phyloP scores from a whole-genome alignment of 2,888 invertebrate genomes.

The Tortrix viridana region DNA sequence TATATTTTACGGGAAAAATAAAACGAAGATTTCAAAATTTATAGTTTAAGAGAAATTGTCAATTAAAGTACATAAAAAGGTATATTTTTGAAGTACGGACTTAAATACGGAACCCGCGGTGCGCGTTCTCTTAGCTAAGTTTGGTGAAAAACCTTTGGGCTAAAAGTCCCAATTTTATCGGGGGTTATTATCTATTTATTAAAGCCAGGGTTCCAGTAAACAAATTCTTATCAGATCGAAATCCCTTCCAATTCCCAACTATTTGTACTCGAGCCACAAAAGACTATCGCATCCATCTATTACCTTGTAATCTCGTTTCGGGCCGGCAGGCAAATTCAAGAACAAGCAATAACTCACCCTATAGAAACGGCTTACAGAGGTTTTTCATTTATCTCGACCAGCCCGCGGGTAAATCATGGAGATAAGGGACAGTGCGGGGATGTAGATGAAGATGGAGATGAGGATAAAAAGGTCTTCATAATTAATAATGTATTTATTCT shows the following conservation, averaged over 20 bases:
- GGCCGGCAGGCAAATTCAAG: conserved; percentile 28
- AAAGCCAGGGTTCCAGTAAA: background rate
- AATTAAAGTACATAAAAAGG: no score
- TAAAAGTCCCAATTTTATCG: no score
- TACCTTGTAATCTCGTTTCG: conserved; percentile 24
- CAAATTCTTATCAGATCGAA: background rate
- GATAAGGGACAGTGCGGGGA: conserved; percentile 16
- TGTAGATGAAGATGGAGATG: background rate
- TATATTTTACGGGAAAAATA: no score
- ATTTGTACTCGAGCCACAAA: conserved; percentile 10
- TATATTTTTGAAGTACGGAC: no score
- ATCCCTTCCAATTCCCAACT: background rate
- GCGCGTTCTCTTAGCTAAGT: no score
- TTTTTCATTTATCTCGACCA: conserved; percentile 31
- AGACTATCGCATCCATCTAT: conserved; percentile 15
- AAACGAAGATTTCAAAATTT: no score
- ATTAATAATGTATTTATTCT: no score
- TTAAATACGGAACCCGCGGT: no score
- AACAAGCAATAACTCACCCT: conserved; percentile 13
- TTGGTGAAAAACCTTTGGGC: no score
- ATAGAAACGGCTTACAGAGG: conserved; percentile 17
- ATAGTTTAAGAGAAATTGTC: no score
- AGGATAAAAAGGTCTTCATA: background rate
- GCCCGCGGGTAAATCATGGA: conserved; percentile 23
- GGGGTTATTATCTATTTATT: no score